Base-by-base conservation (phyloP, 1,140 invertebrate species). In the Subanguina moxae region DNA sequence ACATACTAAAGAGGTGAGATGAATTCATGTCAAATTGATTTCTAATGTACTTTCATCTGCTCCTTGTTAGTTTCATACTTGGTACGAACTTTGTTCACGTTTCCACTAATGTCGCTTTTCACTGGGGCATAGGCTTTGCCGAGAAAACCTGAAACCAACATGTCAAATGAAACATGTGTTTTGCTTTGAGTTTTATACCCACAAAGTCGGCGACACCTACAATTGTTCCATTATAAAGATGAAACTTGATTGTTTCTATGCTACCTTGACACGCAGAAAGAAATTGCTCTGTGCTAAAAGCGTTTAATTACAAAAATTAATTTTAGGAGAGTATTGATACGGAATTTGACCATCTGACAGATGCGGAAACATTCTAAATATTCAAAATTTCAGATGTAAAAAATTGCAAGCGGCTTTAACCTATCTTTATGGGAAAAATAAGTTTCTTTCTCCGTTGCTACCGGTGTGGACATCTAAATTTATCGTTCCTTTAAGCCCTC, bases 121-220 rank as follows among this genome's bases (percentile, higher is more conserved):
- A 76, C 75, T n/a, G 75, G 75, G 13, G 58, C 61, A 62, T 78
- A 76, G 19, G 75, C 75, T 9, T 62, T 64, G 3, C 75, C 75
- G n/a, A 76, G 72, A 63, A 73, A 73, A 32, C 71, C 69, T 75
- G 38, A 9, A 74, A 71, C 19, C 32, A 38, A 38, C 11, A 38
- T 3, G 61, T 30, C 30, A 45, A 23, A 1, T 57, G 25, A 9
- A 0, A 38, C 32, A 38, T 38, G 11, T 38, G 3, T 38, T 11
- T 52, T 25, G 42, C 11, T 43, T 19, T 25, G 65, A 69, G 17
- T 21, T 9, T 17, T 13, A 30, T 9, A 75, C 72, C 74, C 21
- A 76, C 70, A 57, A 76, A 76, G 21, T 76, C 75, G 11, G 73
- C 75, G 38, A 76, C 72, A 43, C 76, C 32, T 38, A 11, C 32